Conservation (phyloP, 2,888 invertebrate genomes). For the Linnaemya vulpina region DNA sequence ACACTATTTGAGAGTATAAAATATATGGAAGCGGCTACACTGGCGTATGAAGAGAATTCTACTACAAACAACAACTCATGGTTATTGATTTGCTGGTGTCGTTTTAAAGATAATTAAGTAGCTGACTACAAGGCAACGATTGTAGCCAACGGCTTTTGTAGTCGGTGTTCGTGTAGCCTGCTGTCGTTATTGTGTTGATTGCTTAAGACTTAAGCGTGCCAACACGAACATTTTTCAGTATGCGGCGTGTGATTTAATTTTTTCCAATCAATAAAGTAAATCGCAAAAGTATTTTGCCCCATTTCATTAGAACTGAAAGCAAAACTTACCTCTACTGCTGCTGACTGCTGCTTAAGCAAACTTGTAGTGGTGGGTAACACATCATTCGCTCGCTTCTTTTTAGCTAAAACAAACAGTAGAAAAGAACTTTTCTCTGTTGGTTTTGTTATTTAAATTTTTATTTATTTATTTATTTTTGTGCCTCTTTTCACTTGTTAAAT, state of each 20-base stretch:
- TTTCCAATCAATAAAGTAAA: not conserved
- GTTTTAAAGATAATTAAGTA: no score
- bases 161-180: no score
- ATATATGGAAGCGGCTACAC: no score
- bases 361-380: not conserved
- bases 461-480: no score
- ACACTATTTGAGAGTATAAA: no score
- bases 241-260: not conserved
- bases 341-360: not conserved
- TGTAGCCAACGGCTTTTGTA: no score
- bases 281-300: not conserved
- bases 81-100: no score
- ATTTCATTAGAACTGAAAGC: not conserved
- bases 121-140: no score
- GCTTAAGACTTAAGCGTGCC: no score
- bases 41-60: no score
- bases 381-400: not conserved
- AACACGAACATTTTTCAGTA: not conserved
- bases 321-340: conserved; percentile 49
- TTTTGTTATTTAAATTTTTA: not conserved
- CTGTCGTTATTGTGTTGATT: no score
- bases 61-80: no score
- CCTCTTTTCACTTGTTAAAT: conserved; percentile 40
- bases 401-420: not conserved
- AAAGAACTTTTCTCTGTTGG: conserved; percentile 8